Evolutionary conservation across 2,113 vertebrate species (phyloP).

Genomic region (Prochilodus magdalenae): DNA sequence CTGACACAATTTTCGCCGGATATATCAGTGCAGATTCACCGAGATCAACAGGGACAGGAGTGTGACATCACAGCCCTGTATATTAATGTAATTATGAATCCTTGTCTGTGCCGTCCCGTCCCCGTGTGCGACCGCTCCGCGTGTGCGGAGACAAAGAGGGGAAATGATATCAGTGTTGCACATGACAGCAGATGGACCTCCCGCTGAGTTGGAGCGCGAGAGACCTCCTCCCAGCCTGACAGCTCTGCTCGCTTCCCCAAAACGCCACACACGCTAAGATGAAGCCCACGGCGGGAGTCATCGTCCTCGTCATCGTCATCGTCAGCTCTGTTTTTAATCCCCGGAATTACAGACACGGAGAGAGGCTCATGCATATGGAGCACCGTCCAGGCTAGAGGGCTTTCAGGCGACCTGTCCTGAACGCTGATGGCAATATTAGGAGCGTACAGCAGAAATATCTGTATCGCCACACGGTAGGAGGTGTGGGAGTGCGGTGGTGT

Average conservation of each 20-base stretch:
- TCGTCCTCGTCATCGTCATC: neutral
- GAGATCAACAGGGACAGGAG: too few relatives aligned
- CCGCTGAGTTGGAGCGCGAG: neutral
- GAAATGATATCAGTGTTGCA: neutral
- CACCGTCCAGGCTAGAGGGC: neutral
- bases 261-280: neutral
- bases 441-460: too few relatives aligned
- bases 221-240: neutral
- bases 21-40: too few relatives aligned
- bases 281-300: neutral
- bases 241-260: neutral
- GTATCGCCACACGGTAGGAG: too few relatives aligned
- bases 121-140: neutral
- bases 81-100: neutral
- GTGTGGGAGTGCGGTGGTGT: too few relatives aligned
- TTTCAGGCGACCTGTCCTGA: neutral
- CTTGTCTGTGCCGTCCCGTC: neutral
- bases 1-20: too few relatives aligned
- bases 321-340: neutral
- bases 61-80: neutral
- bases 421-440: too few relatives aligned
- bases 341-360: neutral
- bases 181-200: slow-evolving; percentile 5
- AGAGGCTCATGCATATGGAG: slow-evolving; percentile 2
- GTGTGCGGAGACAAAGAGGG: slow-evolving; percentile 8